A percentile compares a stretch with the other conserved stretches of the same genome.
These are phyloP conservation scores for Cyclopterus lumpus DNA, from an alignment of 2,797 vertebrate genomes.

Conservation along the genomic window DNA sequence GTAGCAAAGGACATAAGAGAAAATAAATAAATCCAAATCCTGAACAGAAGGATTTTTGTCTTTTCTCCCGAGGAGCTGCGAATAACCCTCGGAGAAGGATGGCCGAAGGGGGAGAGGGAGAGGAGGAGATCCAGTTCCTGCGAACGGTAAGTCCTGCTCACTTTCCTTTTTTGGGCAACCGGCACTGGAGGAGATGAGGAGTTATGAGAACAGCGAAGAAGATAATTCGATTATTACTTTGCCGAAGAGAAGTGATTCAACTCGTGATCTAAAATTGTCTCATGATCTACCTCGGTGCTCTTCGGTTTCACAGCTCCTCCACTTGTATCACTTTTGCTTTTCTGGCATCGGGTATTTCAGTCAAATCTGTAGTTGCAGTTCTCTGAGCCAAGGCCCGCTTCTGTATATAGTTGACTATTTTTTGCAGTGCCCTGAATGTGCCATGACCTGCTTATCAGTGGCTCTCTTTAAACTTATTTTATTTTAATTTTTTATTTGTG, in stretches of 20 bases:
- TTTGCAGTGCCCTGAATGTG: conserved; percentile 64
- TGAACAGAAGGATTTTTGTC: conserved; percentile 75
- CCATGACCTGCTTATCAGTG: conserved; percentile 72
- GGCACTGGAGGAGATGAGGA: conserved; percentile 17
- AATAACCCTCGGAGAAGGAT: conserved; percentile 85
- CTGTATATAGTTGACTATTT: conserved; percentile 78
- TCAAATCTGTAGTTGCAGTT: conserved; percentile 49
- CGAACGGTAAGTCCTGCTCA: conserved; percentile 88
- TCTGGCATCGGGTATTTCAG: conserved; percentile 36
- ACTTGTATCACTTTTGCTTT: conserved; percentile 21
- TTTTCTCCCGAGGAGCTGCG: conserved; percentile 84
- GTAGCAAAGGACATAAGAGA: conserved; percentile 39
- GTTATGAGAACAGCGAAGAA: conserved; percentile 4
- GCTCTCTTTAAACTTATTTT: conserved; percentile 61
- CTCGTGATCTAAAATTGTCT: conserved; percentile 8
- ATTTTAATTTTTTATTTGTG: conserved; percentile 25
- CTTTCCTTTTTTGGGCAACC: conserved; percentile 44
- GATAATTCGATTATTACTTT: neutral
- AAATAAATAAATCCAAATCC: conserved; percentile 48
- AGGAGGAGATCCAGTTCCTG: conserved; percentile 95
- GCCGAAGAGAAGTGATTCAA: conserved; percentile 1
- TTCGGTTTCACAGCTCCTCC: conserved; percentile 18
- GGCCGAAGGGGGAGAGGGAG: conserved; percentile 93
- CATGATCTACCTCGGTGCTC: neutral
- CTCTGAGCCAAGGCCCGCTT: conserved; percentile 44